A percentile compares a stretch with the other conserved stretches of the same genome.
These are phyloP conservation scores for Carabus problematicus DNA, from an alignment of 2,888 invertebrate genomes.

Conservation along the genomic window DNA sequence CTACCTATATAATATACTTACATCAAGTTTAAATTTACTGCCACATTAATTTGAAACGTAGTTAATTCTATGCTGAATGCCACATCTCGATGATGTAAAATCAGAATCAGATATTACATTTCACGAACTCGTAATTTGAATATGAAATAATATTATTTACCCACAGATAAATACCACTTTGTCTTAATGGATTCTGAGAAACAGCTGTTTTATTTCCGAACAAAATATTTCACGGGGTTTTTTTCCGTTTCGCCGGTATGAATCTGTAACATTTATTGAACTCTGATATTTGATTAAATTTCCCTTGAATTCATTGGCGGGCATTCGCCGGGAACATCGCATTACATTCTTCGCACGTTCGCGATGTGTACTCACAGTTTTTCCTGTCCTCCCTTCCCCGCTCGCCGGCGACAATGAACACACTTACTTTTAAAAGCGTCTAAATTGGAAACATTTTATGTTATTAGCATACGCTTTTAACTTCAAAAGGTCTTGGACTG, in stretches of 20 bases:
- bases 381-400: constrained; percentile 25
- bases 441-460: constrained; percentile 39
- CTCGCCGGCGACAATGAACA: constrained; percentile 30
- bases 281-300: constrained; percentile 39
- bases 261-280: constrained; percentile 39
- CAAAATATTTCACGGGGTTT: constrained; percentile 17
- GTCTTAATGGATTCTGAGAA: no score
- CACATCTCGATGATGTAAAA: no score
- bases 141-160: no score
- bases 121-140: no score
- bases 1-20: no score
- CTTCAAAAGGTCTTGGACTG: constrained; percentile 32
- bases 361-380: constrained; percentile 29
- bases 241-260: constrained; percentile 27
- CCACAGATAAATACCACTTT: no score
- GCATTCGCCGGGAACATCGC: background rate
- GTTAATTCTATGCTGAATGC: no score
- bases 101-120: no score
- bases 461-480: constrained; percentile 37
- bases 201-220: constrained; percentile 24
- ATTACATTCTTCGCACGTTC: constrained; percentile 11
- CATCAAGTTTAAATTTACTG: no score
- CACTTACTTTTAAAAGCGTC: constrained; percentile 39
- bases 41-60: no score
- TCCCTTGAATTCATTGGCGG: constrained; percentile 27